Conservation (phyloP, 1,140 invertebrate species). For the Solenopsis invicta region DNA sequence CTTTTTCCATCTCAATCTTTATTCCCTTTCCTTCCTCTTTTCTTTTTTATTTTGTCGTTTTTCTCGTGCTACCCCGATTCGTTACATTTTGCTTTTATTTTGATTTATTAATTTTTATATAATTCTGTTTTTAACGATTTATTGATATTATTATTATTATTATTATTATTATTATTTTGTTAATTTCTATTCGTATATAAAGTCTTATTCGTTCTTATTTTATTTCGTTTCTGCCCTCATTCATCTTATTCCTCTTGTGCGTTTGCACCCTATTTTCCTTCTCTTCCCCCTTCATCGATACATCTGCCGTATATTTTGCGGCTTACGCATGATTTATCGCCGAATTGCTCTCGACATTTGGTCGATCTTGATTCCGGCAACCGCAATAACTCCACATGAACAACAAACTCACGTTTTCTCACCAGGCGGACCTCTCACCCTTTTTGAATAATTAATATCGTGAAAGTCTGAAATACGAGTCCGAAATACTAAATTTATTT, state of each 20-base stretch:
- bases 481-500: background rate
- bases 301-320: background rate
- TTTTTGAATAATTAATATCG: background rate
- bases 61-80: background rate
- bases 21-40: too few relatives aligned
- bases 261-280: slow-evolving; percentile 3
- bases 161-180: too few relatives aligned
- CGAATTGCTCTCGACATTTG: slow-evolving; percentile 6
- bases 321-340: background rate
- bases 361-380: slow-evolving; percentile 19
- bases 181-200: too few relatives aligned
- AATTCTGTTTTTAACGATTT: background rate
- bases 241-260: background rate
- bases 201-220: slow-evolving; percentile 38
- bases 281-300: slow-evolving; percentile 28
- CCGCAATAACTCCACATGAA: background rate
- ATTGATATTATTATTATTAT: slow-evolving; percentile 27
- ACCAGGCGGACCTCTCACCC: background rate
- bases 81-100: background rate
- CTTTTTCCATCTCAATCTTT: background rate
- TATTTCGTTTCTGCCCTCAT: slow-evolving; percentile 24
- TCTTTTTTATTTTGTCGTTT: background rate
- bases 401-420: background rate
- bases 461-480: background rate
- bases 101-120: slow-evolving; percentile 8